These are phyloP conservation scores for Myzus persicae DNA, from an alignment of 1,140 invertebrate genomes.

Conservation along the genomic window DNA sequence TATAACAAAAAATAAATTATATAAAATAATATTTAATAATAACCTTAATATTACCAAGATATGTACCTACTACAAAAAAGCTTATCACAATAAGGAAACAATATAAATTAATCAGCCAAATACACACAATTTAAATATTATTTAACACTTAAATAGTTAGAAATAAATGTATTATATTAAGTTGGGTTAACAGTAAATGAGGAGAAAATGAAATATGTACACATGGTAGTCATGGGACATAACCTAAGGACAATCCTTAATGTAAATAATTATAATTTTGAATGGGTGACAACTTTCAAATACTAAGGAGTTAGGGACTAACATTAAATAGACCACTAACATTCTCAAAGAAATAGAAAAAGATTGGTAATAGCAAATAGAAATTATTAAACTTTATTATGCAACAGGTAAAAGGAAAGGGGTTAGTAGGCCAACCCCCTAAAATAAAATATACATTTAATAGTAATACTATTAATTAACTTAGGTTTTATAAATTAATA, in stretches of 20 bases:
- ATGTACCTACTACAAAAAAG: neutral
- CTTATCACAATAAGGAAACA: neutral
- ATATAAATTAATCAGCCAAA: neutral
- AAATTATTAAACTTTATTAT: no score
- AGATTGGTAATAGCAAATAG: neutral
- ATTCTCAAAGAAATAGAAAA: neutral
- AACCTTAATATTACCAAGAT: neutral
- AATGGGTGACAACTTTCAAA: neutral
- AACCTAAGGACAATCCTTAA: neutral
- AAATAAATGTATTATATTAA: neutral
- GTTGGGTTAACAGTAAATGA: neutral
- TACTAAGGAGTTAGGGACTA: neutral
- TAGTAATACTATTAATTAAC: neutral
- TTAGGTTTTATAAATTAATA: neutral
- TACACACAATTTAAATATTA: neutral
- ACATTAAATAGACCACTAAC: neutral
- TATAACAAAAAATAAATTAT: conserved; percentile 29
- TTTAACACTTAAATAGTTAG: neutral
- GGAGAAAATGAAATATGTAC: neutral
- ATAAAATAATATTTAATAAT: neutral
- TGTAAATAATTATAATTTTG: neutral
- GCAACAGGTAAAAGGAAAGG: no score
- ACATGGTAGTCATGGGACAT: neutral
- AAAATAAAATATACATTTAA: neutral
- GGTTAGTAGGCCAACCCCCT: no score